Conservation (phyloP, 2,888 invertebrate genomes). For the Chymomyza fuscimana region DNA sequence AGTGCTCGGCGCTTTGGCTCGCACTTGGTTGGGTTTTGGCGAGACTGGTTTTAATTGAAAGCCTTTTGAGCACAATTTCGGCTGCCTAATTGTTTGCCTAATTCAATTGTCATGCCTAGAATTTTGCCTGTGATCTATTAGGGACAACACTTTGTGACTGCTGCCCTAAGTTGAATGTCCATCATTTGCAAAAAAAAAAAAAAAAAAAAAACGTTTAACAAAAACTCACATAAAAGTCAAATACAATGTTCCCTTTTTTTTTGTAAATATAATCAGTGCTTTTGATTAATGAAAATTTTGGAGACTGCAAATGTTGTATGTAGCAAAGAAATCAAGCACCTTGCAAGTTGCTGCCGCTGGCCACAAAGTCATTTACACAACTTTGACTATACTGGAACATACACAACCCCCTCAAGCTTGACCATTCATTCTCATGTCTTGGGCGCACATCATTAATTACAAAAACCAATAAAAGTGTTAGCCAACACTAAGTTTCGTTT, state of each 20-base stretch:
- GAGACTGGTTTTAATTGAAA: slow-evolving; percentile 11
- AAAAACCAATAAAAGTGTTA: slow-evolving; percentile 66
- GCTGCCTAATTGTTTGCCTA: slow-evolving; percentile 21
- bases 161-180: not conserved
- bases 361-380: slow-evolving; percentile 29
- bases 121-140: slow-evolving; percentile 24
- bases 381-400: not conserved
- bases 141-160: not conserved
- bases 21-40: not conserved
- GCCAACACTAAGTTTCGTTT: slow-evolving; percentile 2
- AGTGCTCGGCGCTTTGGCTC: not conserved
- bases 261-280: slow-evolving; percentile 24
- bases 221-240: slow-evolving; percentile 44
- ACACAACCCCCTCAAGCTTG: not conserved
- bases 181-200: not conserved
- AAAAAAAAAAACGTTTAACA: slow-evolving; percentile 22
- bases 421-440: slow-evolving; percentile 13
- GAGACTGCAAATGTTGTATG: not conserved
- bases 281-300: slow-evolving; percentile 52
- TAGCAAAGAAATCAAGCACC: slow-evolving; percentile 1
- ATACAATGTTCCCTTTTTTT: slow-evolving; percentile 13
- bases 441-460: slow-evolving; percentile 62
- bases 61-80: not conserved
- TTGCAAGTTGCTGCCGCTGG: not conserved
- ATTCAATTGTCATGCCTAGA: slow-evolving; percentile 14